Evolutionary conservation across 2,797 vertebrate genomes (phyloP).

Genomic region (Girardinus metallicus): DNA sequence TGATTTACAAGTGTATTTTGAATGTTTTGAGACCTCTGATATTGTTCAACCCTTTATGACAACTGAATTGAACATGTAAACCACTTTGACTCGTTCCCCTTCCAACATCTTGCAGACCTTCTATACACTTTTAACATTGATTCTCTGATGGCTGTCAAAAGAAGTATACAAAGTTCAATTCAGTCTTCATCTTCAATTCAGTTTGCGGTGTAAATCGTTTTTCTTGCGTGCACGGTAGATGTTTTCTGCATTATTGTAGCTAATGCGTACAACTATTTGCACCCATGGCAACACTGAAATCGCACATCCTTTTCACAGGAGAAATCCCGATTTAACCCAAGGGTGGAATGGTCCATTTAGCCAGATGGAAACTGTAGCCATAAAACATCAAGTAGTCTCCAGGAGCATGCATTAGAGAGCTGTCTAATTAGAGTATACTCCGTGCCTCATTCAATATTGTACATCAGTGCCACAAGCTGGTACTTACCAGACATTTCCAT

Average conservation of each 20-base stretch:
- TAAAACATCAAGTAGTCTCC: slow-evolving; percentile 47
- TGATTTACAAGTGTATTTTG: too few relatives aligned
- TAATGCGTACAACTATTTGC: neutral
- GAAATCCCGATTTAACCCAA: slow-evolving; percentile 10
- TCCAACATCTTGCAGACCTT: neutral
- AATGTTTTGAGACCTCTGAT: too few relatives aligned
- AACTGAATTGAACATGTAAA: too few relatives aligned
- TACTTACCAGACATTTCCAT: slow-evolving; percentile 43
- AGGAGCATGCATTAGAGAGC: slow-evolving; percentile 57
- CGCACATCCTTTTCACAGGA: neutral
- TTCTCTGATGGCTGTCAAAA: neutral
- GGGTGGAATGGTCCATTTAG: slow-evolving; percentile 26
- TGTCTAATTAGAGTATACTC: slow-evolving; percentile 54
- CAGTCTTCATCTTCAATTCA: too few relatives aligned
- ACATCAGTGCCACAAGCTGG: slow-evolving; percentile 43
- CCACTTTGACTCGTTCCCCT: neutral
- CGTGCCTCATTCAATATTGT: slow-evolving; percentile 33
- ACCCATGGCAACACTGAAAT: slow-evolving; percentile 5
- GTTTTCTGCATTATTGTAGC: neutral
- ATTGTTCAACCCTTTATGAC: too few relatives aligned
- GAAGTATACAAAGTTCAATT: too few relatives aligned
- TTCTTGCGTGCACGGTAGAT: neutral
- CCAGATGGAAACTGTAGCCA: slow-evolving; percentile 38
- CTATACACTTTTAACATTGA: neutral
- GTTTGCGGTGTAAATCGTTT: neutral